Evolutionary conservation across 1,140 invertebrate genomes (phyloP).

Genomic region (Oryzaephilus surinamensis): DNA sequence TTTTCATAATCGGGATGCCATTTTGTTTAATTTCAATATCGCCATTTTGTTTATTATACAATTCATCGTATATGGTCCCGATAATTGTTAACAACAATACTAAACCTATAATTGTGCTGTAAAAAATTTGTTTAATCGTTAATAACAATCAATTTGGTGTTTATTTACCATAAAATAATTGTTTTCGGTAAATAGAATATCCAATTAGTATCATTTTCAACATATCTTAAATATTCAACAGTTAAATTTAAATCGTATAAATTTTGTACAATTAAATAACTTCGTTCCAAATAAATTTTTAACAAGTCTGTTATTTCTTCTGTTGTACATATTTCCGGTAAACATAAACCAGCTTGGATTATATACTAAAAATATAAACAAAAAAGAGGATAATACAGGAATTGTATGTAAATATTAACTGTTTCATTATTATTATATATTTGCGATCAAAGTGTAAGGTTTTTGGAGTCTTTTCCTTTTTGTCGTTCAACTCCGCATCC

Average conservation of each 20-base stretch:
- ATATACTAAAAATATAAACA: conserved; percentile 16
- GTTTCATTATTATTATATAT: no score
- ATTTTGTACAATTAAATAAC: conserved; percentile 16
- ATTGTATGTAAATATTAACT: not conserved
- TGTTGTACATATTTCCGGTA: conserved; percentile 21
- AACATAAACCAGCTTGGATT: conserved; percentile 24
- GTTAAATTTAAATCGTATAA: conserved; percentile 18
- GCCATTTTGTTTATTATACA: conserved; percentile 12
- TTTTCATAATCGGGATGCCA: not conserved
- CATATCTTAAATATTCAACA: conserved; percentile 16
- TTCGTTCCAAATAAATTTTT: conserved; percentile 13
- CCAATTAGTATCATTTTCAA: conserved; percentile 12
- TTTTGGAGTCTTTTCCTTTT: no score
- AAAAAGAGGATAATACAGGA: not conserved
- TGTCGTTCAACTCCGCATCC: no score
- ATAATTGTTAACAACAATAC: conserved; percentile 14
- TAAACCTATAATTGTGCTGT: conserved; percentile 6
- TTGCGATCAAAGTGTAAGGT: no score
- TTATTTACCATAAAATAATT: conserved; percentile 22
- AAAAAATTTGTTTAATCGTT: not conserved
- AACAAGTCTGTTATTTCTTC: conserved; percentile 17
- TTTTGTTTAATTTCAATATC: conserved; percentile 1
- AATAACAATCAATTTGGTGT: no score
- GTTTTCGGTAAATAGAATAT: conserved; percentile 18
- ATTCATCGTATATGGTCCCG: conserved; percentile 21